Conservation (phyloP, 1,140 invertebrate genomes). For the Vanessa atalanta region DNA sequence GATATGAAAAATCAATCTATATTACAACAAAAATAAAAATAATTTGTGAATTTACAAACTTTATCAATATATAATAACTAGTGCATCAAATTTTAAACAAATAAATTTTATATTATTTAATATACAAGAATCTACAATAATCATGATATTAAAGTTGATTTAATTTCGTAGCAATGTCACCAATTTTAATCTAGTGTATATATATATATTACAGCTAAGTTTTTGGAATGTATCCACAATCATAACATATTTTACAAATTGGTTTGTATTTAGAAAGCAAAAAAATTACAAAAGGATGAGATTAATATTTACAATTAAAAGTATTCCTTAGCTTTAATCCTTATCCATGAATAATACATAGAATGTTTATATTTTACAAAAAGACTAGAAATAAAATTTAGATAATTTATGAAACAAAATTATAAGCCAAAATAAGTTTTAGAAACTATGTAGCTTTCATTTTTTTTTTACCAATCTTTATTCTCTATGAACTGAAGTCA, state of each 20-base stretch:
- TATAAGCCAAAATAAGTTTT: no score
- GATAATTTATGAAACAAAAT: no score
- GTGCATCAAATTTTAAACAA: conserved; percentile 27
- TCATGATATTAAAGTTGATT: conserved; percentile 6
- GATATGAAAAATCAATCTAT: not conserved
- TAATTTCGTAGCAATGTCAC: conserved; percentile 23
- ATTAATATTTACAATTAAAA: not conserved
- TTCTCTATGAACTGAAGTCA: no score
- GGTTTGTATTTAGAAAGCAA: not conserved
- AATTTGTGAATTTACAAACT: conserved; percentile 26
- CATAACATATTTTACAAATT: conserved; percentile 14
- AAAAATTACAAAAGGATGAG: not conserved
- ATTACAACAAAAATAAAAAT: not conserved
- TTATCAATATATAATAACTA: conserved; percentile 27
- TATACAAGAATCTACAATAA: conserved; percentile 23
- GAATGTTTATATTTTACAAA: no score
- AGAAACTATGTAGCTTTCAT: no score
- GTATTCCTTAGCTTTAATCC: no score
- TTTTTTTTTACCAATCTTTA: no score
- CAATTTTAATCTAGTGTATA: conserved; percentile 16
- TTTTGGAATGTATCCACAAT: conserved; percentile 43
- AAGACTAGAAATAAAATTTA: no score
- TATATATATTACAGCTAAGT: conserved; percentile 29
- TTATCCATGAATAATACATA: no score
- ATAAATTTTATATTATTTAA: conserved; percentile 18